Conservation (phyloP, 2,888 invertebrate genomes). For the Drosophila buzzatii region DNA sequence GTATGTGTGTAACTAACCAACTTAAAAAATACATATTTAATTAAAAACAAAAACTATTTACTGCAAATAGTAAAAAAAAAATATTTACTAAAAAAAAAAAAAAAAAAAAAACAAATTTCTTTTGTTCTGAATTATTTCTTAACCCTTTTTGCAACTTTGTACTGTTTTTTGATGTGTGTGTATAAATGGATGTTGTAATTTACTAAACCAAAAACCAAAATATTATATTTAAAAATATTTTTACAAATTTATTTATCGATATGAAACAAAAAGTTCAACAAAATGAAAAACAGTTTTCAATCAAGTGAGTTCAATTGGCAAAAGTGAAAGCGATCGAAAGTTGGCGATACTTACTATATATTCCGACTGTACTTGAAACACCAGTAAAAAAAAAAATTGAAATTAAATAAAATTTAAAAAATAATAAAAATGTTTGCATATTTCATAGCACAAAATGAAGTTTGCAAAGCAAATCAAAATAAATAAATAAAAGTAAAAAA, state of each 20-base stretch:
- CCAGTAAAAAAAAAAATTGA: neutral
- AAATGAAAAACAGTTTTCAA: slow-evolving; percentile 74
- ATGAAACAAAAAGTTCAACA: slow-evolving; percentile 73
- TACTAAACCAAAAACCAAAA: slow-evolving; percentile 45
- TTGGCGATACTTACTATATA: slow-evolving; percentile 54
- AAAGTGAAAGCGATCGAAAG: slow-evolving; percentile 70
- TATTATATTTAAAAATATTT: neutral
- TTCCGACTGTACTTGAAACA: slow-evolving; percentile 27
- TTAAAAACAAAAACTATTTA: slow-evolving; percentile 47
- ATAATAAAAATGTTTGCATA: slow-evolving; percentile 35
- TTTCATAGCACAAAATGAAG: slow-evolving; percentile 36
- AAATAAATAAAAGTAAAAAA: neutral
- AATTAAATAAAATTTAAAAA: too few species aligned
- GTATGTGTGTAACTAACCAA: slow-evolving; percentile 71
- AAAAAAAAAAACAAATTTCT: slow-evolving; percentile 44
- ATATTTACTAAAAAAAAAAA: slow-evolving; percentile 8
- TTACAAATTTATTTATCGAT: slow-evolving; percentile 33
- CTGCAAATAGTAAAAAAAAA: slow-evolving; percentile 19
- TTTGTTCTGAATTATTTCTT: slow-evolving; percentile 60
- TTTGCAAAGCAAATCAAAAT: neutral
- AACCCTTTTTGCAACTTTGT: slow-evolving; percentile 76
- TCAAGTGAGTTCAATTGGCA: slow-evolving; percentile 83
- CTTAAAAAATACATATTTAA: slow-evolving; percentile 37
- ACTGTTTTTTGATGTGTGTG: slow-evolving; percentile 67
- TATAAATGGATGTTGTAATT: slow-evolving; percentile 82